Evolutionary conservation across 64 coral and sea anemone genomes (phyloP), one percentile per base, ranked within the genome.

Genomic region (Montipora cactus): DNA sequence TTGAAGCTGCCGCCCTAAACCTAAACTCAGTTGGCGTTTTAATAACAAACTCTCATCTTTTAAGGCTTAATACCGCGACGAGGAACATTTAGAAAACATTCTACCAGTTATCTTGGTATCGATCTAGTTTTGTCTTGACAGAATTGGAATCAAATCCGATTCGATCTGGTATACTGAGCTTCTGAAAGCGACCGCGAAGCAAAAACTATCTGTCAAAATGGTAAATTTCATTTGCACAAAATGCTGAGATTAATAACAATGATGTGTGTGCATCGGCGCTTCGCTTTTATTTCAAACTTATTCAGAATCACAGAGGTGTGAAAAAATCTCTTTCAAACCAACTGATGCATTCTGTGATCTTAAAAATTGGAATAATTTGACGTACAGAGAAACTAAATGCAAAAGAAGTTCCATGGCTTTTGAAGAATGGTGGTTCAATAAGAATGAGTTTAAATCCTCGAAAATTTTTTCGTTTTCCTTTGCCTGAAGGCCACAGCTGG

Each of bases 31-130:
- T 86, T 86, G 82, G 66, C 61, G 67, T 49, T 73, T 86, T 86
- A 67, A 86, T 86, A 86, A 84, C 47, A 86, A 86, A 86, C 37
- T 86, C 71, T 50, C 82, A 86, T 71, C 44, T 86, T 67, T 66
- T 86, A 86, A 8, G 14, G 3, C 12, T 4, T 10, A 48, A 37
- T 78, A 19, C 67, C 82, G 64, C 82, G 82, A 44, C 19, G 57
- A 66, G 55, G 10, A 67, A 5, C 12, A 25, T 82, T 82, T 62
- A 25, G 0, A 52, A 49, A 71, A 49, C 15, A 68, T n/a, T 47
- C 20, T 46, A 8, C 44, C 28, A 47, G 8, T 69, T 68, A 18
- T 70, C 9, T 14, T 23, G 19, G 22, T 70, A 71, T 86, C 37
- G 62, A 12, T 45, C 23, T 6, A 18, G 64, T 21, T 25, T 71